These are phyloP conservation scores for Leptopilina boulardi DNA, from an alignment of 1,140 invertebrate genomes.

Conservation along the genomic window DNA sequence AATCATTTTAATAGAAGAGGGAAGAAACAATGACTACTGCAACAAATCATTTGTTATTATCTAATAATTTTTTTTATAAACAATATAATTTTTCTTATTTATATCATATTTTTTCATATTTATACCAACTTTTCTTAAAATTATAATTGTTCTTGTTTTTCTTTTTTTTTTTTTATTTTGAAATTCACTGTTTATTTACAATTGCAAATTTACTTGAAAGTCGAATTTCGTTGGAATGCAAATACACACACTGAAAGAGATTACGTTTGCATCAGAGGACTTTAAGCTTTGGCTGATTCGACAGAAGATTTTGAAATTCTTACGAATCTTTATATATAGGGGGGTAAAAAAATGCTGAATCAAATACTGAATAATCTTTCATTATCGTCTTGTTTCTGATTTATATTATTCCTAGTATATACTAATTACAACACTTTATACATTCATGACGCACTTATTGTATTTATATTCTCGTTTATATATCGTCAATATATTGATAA, in stretches of 20 bases:
- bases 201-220: neutral
- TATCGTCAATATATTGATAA: constrained; percentile 16
- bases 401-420: neutral
- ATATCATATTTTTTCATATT: too few species aligned
- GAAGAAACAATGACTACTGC: neutral
- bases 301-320: constrained; percentile 4
- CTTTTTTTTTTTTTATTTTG: neutral
- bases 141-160: too few species aligned
- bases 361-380: neutral
- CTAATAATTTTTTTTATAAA: too few species aligned
- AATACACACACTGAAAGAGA: neutral
- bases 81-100: too few species aligned
- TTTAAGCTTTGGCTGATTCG: constrained; percentile 7
- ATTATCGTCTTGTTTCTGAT: neutral
- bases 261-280: neutral
- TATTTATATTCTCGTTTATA: neutral
- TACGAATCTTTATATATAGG: neutral
- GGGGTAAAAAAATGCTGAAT: neutral
- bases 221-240: neutral
- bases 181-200: constrained; percentile 6
- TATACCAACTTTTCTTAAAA: too few species aligned
- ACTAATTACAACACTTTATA: constrained; percentile 24
- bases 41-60: too few species aligned
- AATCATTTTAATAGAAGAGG: neutral
- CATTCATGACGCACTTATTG: constrained; percentile 13